Conservation (phyloP, 2,888 invertebrate genomes). For the Pinctada fucata region DNA sequence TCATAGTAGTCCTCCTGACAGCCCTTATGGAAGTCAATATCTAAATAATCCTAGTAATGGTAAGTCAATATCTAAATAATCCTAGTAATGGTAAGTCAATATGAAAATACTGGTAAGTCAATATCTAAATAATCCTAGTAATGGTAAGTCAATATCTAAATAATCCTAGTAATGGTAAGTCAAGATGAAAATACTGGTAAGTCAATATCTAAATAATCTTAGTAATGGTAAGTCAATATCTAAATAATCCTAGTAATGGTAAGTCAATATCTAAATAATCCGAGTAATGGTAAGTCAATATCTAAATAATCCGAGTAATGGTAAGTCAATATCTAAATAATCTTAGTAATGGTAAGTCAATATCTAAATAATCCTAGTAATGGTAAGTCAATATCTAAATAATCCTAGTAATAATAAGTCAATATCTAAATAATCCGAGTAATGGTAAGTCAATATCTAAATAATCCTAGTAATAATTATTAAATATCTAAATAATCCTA, state of each 20-base stretch:
- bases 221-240: background rate
- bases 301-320: background rate
- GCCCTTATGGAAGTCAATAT: slow-evolving; percentile 72
- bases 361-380: background rate
- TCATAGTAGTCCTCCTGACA: slow-evolving; percentile 73
- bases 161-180: background rate
- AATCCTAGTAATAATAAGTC: background rate
- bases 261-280: background rate
- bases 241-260: background rate
- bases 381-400: background rate
- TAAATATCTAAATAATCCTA: background rate
- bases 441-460: background rate
- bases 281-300: background rate
- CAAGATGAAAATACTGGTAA: background rate
- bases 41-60: slow-evolving; percentile 43
- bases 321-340: background rate
- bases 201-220: background rate
- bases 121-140: background rate
- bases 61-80: background rate
- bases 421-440: background rate
- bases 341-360: background rate
- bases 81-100: background rate
- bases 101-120: background rate
- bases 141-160: background rate
- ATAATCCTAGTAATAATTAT: background rate